Evolutionary conservation across 2,797 vertebrate genomes (phyloP).

Genomic region (Rhadinocentrus ornatus): DNA sequence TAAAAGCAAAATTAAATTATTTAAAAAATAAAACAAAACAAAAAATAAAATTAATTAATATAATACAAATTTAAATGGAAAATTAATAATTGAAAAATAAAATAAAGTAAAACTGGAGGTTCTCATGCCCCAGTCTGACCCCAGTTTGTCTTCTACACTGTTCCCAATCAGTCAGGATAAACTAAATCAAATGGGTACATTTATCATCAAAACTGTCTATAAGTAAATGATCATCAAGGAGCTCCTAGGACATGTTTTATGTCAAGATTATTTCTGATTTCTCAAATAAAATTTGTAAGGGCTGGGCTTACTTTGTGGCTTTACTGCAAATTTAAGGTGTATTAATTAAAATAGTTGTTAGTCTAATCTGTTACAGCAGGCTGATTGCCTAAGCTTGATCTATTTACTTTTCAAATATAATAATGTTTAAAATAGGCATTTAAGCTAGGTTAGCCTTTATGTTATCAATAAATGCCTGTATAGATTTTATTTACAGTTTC

Average conservation of each 20-base stretch:
- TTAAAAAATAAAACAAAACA: no score
- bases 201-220: conserved; percentile 10
- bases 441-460: neutral
- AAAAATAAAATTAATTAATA: no score
- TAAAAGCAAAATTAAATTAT: no score
- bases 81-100: no score
- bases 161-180: neutral
- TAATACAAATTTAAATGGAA: no score
- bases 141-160: neutral
- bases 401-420: neutral
- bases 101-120: neutral
- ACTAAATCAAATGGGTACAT: neutral
- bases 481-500: neutral
- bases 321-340: neutral
- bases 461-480: neutral
- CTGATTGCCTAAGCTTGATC: neutral
- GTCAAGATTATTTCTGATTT: neutral
- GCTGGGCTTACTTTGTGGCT: neutral
- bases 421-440: neutral
- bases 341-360: neutral
- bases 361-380: neutral
- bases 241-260: conserved; percentile 3
- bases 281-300: neutral
- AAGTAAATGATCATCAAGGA: conserved; percentile 28
- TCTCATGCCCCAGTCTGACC: neutral